Base-by-base conservation (phyloP, 2,797 vertebrate species). In the Myripristis jacobus region DNA sequence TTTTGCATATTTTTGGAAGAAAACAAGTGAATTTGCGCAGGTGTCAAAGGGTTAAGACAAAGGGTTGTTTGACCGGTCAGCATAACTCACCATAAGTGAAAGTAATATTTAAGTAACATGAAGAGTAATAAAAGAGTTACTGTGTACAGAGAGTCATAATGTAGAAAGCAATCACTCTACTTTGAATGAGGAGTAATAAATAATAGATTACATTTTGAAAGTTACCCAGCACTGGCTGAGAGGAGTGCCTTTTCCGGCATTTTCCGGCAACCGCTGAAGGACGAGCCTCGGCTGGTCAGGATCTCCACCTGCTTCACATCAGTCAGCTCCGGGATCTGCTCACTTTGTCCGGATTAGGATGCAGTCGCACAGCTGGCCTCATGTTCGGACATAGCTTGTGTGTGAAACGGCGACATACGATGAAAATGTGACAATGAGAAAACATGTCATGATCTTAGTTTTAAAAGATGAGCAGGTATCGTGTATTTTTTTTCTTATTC, bases 271-370 rank as follows among this genome's bases (percentile, higher is more conserved):
- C 53, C n/a, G 56, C 11, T 22, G 48, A 27, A 22, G 31, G 54
- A 19, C 27, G 25, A 59, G 1, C 13, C 22, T 59, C 57, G 65
- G 58, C 50, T 75, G 60, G 29, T 59, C 19, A 21, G 15, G 24
- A 44, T 56, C 11, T 34, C 60, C 85, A 87, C 80, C 81, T 86
- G 81, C 54, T 73, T 61, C 36, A 36, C 76, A 74, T 83, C 83
- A 71, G 51, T 86, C 77, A 85, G 59, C 57, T 52, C 50, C 22
- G 7, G 36, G 50, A 51, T 70, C 41, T 43, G 16, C 52, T 48
- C 36, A 4, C 21, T 59, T 34, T 53, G 29, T 34, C 7, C 51
- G 51, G 51, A 44, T 67, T 41, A 67, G 57, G 48, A 21, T 66
- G 43, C 29, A 31, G 52, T 36, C 36, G 53, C 1, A 27, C 64